Evolutionary conservation across 2,797 vertebrate species (phyloP).

Genomic region (Phrynocephalus forsythii): DNA sequence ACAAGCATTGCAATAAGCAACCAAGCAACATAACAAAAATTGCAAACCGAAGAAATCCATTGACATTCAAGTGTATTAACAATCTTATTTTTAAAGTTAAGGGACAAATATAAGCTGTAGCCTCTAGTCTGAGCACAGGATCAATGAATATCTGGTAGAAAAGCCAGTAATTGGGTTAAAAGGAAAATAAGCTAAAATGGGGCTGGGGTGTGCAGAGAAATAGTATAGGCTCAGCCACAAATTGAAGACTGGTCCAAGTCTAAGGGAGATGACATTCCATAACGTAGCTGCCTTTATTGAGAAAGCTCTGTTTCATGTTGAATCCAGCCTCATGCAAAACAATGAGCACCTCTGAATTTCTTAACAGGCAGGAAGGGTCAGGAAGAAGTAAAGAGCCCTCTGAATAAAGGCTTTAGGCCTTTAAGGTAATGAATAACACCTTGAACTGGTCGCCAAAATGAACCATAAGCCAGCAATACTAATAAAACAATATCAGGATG

Average conservation of each 20-base stretch:
- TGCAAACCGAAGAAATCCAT: not conserved
- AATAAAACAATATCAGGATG: too few relatives aligned
- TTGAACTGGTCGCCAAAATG: not conserved
- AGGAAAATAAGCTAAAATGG: not conserved
- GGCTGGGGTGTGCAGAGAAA: too few relatives aligned
- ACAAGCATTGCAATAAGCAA: not conserved
- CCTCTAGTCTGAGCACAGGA: not conserved
- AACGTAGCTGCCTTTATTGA: not conserved
- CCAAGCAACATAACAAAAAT: not conserved
- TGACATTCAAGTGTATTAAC: not conserved
- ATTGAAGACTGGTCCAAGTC: too few relatives aligned
- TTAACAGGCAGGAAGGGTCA: not conserved
- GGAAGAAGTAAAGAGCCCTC: not conserved
- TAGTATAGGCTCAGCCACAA: too few relatives aligned
- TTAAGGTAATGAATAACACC: not conserved
- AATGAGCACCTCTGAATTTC: not conserved
- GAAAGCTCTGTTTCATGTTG: not conserved
- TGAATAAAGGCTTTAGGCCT: not conserved
- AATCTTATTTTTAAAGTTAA: not conserved
- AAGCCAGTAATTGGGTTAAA: not conserved
- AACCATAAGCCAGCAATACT: not conserved
- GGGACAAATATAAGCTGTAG: not conserved
- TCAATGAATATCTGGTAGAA: not conserved
- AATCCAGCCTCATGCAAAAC: not conserved
- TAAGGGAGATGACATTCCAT: not conserved